phyloP scores from a whole-genome alignment of 2,888 invertebrate genomes.

The Dimorphilus gyrociliatus region DNA sequence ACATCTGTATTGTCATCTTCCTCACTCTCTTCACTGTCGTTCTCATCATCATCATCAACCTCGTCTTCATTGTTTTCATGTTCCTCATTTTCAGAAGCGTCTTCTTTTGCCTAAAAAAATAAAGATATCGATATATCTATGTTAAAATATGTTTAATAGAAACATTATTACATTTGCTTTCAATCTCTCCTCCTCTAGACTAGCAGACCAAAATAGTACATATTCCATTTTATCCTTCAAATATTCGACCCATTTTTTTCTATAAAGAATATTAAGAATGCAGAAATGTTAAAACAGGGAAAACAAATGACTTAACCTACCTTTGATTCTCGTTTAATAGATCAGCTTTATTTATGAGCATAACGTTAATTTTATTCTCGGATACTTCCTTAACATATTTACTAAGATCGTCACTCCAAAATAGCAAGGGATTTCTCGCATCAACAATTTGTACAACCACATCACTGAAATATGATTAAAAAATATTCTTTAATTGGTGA shows the following conservation, averaged over 20 bases:
- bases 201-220: constrained; percentile 81
- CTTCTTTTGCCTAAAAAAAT: constrained; percentile 2
- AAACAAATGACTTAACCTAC: constrained; percentile 12
- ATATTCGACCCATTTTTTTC: constrained; percentile 62
- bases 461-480: constrained; percentile 47
- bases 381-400: constrained; percentile 62
- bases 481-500: too few species aligned
- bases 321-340: constrained; percentile 64
- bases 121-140: too few species aligned
- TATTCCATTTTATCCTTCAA: constrained; percentile 53
- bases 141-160: too few species aligned
- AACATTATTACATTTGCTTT: too few species aligned
- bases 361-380: constrained; percentile 53
- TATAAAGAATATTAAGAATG: constrained; percentile 11
- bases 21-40: constrained; percentile 2
- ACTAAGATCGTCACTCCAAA: constrained; percentile 80
- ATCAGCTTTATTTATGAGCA: constrained; percentile 90
- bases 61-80: constrained; percentile 9
- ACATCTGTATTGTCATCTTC: constrained; percentile 2
- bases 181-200: constrained; percentile 31
- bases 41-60: constrained; percentile 2
- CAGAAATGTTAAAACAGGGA: neutral
- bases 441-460: constrained; percentile 85
- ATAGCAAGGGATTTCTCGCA: constrained; percentile 82
- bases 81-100: constrained; percentile 6